phyloP scores from a whole-genome alignment of 1,140 invertebrate species.

The Bombus superbus region DNA sequence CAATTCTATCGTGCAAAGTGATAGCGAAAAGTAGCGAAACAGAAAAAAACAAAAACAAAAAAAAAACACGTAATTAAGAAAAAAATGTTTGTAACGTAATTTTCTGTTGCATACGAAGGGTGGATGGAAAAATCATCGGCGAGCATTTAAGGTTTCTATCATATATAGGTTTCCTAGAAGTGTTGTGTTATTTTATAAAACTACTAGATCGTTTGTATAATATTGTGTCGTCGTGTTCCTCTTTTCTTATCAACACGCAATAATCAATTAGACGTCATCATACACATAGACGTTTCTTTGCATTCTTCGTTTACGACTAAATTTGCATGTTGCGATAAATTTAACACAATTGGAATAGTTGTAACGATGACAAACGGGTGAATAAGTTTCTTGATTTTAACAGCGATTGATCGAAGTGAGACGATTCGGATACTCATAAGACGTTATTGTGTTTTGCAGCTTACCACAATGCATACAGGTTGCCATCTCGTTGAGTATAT shows the following conservation, averaged over 20 bases:
- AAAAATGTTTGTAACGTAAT: slow-evolving; percentile 53
- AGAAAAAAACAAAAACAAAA: neutral
- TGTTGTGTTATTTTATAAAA: slow-evolving; percentile 40
- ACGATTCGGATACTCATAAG: too few relatives aligned
- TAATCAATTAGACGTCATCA: neutral
- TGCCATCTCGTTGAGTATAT: slow-evolving; percentile 89
- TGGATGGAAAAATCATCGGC: slow-evolving; percentile 56
- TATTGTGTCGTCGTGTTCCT: neutral
- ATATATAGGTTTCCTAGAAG: slow-evolving; percentile 9
- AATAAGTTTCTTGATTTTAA: neutral
- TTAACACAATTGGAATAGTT: neutral
- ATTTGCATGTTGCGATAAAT: neutral
- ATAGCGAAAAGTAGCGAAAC: slow-evolving; percentile 32
- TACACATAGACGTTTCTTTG: neutral
- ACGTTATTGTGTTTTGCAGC: slow-evolving; percentile 75
- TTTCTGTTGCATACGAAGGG: slow-evolving; percentile 64
- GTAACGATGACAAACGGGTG: neutral
- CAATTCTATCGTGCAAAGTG: slow-evolving; percentile 30
- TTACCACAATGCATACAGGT: slow-evolving; percentile 85
- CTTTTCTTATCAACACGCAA: neutral
- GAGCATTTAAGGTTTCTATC: slow-evolving; percentile 59
- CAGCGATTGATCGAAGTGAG: neutral
- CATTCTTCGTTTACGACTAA: neutral
- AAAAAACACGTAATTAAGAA: slow-evolving; percentile 21
- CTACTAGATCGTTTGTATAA: slow-evolving; percentile 12